Percentiles rank a stretch among this genome's conserved stretches.
phyloP scores from a whole-genome alignment of 53 echinoderm and acorn worm genomes.

The Holothuria leucospilota region DNA sequence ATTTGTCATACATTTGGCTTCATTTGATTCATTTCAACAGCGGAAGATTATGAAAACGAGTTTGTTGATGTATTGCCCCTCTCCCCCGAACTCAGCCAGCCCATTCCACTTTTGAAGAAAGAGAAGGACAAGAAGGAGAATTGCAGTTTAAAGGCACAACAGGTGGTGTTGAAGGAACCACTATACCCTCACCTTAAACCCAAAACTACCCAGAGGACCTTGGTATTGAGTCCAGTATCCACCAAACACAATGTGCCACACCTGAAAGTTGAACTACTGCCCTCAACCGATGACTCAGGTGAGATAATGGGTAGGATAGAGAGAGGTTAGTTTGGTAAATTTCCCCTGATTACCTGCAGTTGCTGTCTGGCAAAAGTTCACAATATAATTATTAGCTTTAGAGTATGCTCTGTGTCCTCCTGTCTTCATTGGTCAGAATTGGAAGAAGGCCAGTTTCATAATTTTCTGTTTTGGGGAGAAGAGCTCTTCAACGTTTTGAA shows the following conservation, averaged over 20 bases:
- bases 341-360: too few relatives aligned
- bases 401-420: too few relatives aligned
- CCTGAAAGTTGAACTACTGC: conserved; percentile 26
- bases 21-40: too few relatives aligned
- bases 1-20: too few relatives aligned
- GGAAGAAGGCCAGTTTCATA: too few relatives aligned
- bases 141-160: background rate
- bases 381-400: too few relatives aligned
- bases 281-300: conserved; percentile 32
- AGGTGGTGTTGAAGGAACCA: conserved; percentile 43
- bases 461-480: too few relatives aligned
- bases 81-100: conserved; percentile 28
- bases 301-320: background rate
- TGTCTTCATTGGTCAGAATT: too few relatives aligned
- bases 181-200: conserved; percentile 31
- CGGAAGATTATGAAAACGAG: too few relatives aligned
- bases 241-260: conserved; percentile 36
- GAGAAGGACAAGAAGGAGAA: background rate
- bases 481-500: too few relatives aligned
- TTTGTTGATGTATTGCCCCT: conserved; percentile 20
- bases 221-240: conserved; percentile 18
- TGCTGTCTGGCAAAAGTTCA: too few relatives aligned
- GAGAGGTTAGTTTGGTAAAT: too few relatives aligned
- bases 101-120: conserved; percentile 41
- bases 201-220: conserved; percentile 2